Evolutionary conservation across 2,888 invertebrate genomes (phyloP), one percentile per base, ranked within the genome.

Genomic region (Pachliopta kotzebuea): DNA sequence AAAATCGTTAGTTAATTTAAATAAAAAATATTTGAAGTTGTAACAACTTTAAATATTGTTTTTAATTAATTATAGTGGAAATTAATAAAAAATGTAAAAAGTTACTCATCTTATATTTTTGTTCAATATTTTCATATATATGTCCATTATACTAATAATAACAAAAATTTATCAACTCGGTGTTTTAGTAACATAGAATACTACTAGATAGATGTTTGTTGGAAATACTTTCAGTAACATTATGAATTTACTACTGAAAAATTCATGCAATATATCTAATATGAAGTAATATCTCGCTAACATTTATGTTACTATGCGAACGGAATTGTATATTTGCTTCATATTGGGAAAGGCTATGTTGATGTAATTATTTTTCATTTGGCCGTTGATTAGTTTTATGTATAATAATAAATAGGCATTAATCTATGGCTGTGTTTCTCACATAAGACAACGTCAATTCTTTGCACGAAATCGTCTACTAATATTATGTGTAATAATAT

Each of bases 401-500:
- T 72, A 14, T 42, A 71, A 69, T 71, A 70, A n/a, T 63, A 68
- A 76, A 71, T 86, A 87, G 83, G 80, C 81, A 80, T 85, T 85
- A 88, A 89, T 85, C 83, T 88, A 88, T 89, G 90, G 90, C 90
- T 91, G 90, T 90, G 90, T 91, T 86, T 61, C 45, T 90, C 89
- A 91, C 87, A 80, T 88, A 90, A 89, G 85, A 80, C 89, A 88
- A 87, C 76, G 90, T 91, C 90, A 91, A 90, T 90, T 91, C 86
- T 86, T 84, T 88, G 90, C 90, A 91, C 90, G 79, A 86, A 83
- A 86, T 85, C 82, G 85, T 86, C 83, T 88, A 81, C 82, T 77
- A 78, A 83, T 75, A 64, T 69, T 83, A 80, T 83, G 80, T 88
- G 88, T 90, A 89, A 82, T 83, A 82, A 37, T 78, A 75, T 80